A percentile compares a stretch with the other conserved stretches of the same genome.
Conservation (phyloP, 2,888 invertebrate species). For the Chrysotoxum bicinctum region DNA sequence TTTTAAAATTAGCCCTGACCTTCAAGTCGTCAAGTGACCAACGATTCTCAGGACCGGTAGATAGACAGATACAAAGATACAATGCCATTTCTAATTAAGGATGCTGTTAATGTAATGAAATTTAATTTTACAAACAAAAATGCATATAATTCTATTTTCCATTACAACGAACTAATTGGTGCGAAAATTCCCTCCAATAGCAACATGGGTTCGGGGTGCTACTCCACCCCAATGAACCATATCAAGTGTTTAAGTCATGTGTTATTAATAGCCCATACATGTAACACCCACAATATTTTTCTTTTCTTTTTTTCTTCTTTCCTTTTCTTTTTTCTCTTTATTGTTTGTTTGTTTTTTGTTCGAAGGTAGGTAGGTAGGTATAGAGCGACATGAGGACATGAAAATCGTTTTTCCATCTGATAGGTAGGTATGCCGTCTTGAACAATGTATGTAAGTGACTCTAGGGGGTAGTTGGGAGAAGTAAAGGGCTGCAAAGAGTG, state of each 20-base stretch:
- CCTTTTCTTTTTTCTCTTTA: constrained; percentile 10
- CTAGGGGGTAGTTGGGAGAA: constrained; percentile 8
- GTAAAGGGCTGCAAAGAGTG: constrained; percentile 1
- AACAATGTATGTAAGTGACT: constrained; percentile 36
- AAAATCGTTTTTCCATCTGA: constrained; percentile 68
- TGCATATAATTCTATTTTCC: constrained; percentile 48
- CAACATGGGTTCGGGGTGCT: constrained; percentile 44
- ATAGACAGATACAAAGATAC: background rate
- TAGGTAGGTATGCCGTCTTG: constrained; percentile 50
- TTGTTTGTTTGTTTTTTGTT: constrained; percentile 12
- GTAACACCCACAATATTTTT: constrained; percentile 69
- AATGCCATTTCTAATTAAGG: background rate
- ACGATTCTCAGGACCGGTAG: background rate
- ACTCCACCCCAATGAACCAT: constrained; percentile 66
- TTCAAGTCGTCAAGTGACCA: constrained; percentile 48
- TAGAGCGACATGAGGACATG: constrained; percentile 55
- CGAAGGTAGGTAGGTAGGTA: background rate
- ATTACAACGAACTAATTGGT: constrained; percentile 69
- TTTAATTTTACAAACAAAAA: background rate
- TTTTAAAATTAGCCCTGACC: constrained; percentile 65
- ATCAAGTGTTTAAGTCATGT: constrained; percentile 72
- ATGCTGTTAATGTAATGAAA: background rate
- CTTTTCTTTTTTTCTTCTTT: constrained; percentile 39
- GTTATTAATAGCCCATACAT: constrained; percentile 73
- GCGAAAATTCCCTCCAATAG: constrained; percentile 72